Evolutionary conservation across 2,888 invertebrate genomes (phyloP).

Genomic region (Amiota communis): DNA sequence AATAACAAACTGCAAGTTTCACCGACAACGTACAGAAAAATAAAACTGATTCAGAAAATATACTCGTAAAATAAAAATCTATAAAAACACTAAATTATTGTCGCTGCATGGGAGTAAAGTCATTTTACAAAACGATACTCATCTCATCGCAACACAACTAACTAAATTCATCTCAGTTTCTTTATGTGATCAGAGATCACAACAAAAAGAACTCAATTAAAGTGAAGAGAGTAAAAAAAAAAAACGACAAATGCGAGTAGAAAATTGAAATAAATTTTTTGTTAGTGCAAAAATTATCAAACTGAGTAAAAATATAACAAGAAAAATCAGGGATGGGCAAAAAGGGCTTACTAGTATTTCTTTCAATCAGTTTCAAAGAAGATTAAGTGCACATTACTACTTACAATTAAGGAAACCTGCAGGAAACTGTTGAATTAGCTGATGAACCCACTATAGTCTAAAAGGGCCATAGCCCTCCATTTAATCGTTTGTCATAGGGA

Average conservation of each 20-base stretch:
- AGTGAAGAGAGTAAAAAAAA: neutral
- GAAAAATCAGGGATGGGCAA: no score
- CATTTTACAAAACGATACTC: neutral
- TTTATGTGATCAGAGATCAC: no score
- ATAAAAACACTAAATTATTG: constrained; percentile 8
- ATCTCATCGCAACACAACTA: neutral
- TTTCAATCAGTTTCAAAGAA: no score
- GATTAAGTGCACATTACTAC: no score
- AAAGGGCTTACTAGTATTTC: no score
- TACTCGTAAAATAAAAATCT: constrained; percentile 13
- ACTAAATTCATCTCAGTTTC: constrained; percentile 8
- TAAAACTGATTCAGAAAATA: constrained; percentile 4
- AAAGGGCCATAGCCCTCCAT: no score
- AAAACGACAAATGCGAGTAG: constrained; percentile 7
- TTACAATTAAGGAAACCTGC: no score
- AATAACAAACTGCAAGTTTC: constrained; percentile 22
- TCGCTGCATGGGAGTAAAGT: constrained; percentile 24
- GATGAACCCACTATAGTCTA: no score
- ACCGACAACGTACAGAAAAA: constrained; percentile 11
- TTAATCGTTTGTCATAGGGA: no score
- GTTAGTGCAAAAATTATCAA: neutral
- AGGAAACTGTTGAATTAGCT: no score
- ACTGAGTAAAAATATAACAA: neutral
- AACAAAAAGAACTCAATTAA: neutral
- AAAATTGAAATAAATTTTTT: constrained; percentile 3